Evolutionary conservation across 2,113 vertebrate genomes (phyloP), one percentile per base, ranked within the genome.

Genomic region (Pedetes capensis): DNA sequence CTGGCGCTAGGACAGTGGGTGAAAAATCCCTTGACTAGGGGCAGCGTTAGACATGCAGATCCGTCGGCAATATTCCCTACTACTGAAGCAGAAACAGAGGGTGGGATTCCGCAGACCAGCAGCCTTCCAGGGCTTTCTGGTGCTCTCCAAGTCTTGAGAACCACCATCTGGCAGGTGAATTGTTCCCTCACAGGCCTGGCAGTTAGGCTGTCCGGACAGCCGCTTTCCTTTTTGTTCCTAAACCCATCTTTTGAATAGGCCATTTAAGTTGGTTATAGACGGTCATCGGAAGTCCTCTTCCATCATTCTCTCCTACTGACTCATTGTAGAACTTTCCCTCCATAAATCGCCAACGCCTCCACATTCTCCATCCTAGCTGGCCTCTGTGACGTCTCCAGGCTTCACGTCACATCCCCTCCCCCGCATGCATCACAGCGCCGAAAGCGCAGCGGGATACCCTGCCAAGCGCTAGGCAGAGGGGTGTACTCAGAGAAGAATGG

Each of bases 401-500:
- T 25, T 6, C 7, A 11, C 29, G 44, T 94, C 88, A 78, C 49
- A 51, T 27, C 25, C 49, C 82, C 13, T 1, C 61, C 61, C 47
- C 8, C 16, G 16, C 14, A 0, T 9, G 25, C 42, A 13, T 92
- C 90, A 85, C 22, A 84, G 69, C 29, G 69, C 55, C 12, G 3
- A 1, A 0, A 0, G 47, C 3, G 8, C 51, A 0, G 53, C 10
- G 0, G 2, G n/a, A 59, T 49, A 47, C n/a, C 14, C n/a, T 5
- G 1, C 1, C 47, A 16, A 27, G 63, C 7, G 8, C 71, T 0
- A 47, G 53, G 87, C 37, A 0, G 8, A 63, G 51, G 79, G 20
- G 2, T 5, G 0, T 5, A 22, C 51, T 47, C 80, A 3, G 53
- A 68, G 71, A 25, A 1, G 51, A 6, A 98, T 98, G 98, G 91